Evolutionary conservation across 2,888 invertebrate genomes (phyloP), one percentile per base, ranked within the genome.

Genomic region (Meiosimyza decipiens): DNA sequence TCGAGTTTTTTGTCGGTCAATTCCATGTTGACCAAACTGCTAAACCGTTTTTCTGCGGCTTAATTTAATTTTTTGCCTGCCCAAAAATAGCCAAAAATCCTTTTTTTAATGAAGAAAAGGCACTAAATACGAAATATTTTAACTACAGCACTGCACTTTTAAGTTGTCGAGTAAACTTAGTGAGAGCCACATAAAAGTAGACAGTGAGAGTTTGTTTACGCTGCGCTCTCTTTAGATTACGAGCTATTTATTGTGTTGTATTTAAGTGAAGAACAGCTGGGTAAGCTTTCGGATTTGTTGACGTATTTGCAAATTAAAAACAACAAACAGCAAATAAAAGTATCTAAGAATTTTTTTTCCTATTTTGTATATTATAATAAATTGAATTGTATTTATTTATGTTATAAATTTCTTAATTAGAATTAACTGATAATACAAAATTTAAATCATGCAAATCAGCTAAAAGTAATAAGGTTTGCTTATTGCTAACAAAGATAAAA

Each of bases 261-360:
- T 13, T 57, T 16, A 63, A 63, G 63, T n/a, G n/a, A 15, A 33
- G 22, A 73, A 73, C 72, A 73, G 72, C 72, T 73, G 72, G 64
- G 57, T 15, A 33, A 73, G 69, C 69, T 69, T 73, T 64, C 40
- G 16, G 33, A 55, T 55, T 69, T 70, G 72, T 73, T 73, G 72
- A 72, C 72, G 68, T 68, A 49, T 64, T 13, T 62, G 33, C 60
- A 60, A 60, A 28, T 60, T 60, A 60, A 15, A 60, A 60, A 22
- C 22, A 60, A 40, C 15, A 60, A 60, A 60, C 6, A 28, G 12
- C 59, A 15, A 60, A 16, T 40, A 40, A 40, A 40, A 40, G 40
- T 40, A 40, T 9, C 40, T 40, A 40, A 33, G 28, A 28, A 16
- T 16, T 16, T 18, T 13, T 63, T 22, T 63, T 49, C n/a, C n/a